phyloP scores from a whole-genome alignment of 2,888 invertebrate species.

The Nephrocerus scutellatus region DNA sequence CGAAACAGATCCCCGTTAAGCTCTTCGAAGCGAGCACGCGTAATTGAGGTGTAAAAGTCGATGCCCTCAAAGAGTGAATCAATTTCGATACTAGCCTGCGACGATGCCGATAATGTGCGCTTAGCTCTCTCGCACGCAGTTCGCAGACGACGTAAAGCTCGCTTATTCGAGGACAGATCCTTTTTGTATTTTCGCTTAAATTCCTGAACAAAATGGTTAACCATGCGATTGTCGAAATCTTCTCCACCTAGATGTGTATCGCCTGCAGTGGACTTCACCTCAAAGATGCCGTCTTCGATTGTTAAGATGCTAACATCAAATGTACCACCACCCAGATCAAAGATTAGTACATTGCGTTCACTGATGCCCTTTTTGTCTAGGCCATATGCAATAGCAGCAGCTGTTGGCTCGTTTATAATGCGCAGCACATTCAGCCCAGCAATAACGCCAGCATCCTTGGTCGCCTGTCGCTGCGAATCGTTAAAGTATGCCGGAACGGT shows the following conservation, averaged over 20 bases:
- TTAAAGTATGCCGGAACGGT: conserved; percentile 79
- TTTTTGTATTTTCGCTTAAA: conserved; percentile 88
- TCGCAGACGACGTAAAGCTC: conserved; percentile 78
- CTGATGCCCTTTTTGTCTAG: conserved; percentile 73
- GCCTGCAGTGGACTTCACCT: conserved; percentile 76
- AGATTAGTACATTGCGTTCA: conserved; percentile 73
- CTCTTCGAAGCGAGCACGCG: conserved; percentile 92
- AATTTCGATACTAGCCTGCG: conserved; percentile 85
- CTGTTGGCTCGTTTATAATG: conserved; percentile 89
- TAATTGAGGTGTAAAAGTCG: conserved; percentile 90
- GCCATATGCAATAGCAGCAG: conserved; percentile 88
- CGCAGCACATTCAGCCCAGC: conserved; percentile 85
- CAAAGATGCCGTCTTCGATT: conserved; percentile 91
- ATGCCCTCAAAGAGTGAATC: conserved; percentile 90
- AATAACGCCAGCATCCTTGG: conserved; percentile 75
- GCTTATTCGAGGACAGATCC: conserved; percentile 74
- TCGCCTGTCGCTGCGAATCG: conserved; percentile 67
- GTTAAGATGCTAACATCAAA: conserved; percentile 86
- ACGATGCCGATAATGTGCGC: conserved; percentile 73
- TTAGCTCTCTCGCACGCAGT: conserved; percentile 87
- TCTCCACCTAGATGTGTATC: conserved; percentile 43
- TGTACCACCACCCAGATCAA: conserved; percentile 66
- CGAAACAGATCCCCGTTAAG: conserved; percentile 91
- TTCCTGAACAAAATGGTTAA: conserved; percentile 79
- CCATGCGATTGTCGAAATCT: conserved; percentile 71